Evolutionary conservation across 2,888 invertebrate species (phyloP), one percentile per base, ranked within the genome.

Genomic region (Amphipyra tragopoginis): DNA sequence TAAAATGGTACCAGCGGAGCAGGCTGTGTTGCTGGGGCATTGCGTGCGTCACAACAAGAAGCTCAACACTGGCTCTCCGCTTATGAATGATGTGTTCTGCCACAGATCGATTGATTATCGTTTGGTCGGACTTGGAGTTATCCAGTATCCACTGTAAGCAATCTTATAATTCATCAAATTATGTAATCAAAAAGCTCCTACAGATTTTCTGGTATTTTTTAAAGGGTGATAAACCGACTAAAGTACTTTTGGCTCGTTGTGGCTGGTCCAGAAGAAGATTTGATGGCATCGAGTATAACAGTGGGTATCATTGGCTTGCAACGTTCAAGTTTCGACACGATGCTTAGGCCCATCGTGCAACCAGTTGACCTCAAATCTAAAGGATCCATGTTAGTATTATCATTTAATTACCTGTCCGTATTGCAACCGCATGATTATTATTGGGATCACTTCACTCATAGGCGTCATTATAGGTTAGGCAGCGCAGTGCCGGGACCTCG

Each of bases 231-330:
- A 6, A 83, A 93, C 11, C 90, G 96, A 47, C 86, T 96, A 6
- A 69, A 85, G 6, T 96, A 95, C 77, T 86, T 96, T 80, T 90
- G 95, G 85, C 88, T 91, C 47, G 95, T 95, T 1, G 90, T 96
- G 50, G 90, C 95, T 2, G 95, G 94, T 0, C 90, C 95, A 0
- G 96, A 97, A 85, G 96, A 96, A 66, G 72, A 84, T 3, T 80
- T 96, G 11, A 11, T 60, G 4, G 79, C 90, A 15, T 67, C 90
- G 13, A 89, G 92, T 2, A 88, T 96, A 13, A 90, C 93, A 54
- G 83, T 96, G 5, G 97, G 97, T 1, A 95, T 97, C 56, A 86
- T 97, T 49, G 97, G 97, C 3, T 85, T 95, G 75, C 89, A 93
- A 1, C 91, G 96, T 26, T 82, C 90, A 8, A 81, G 89, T 47